Percentiles rank a stretch among this genome's conserved stretches.
Evolutionary conservation across 2,113 vertebrate species (phyloP).

Genomic region (Siphamia tubifer): DNA sequence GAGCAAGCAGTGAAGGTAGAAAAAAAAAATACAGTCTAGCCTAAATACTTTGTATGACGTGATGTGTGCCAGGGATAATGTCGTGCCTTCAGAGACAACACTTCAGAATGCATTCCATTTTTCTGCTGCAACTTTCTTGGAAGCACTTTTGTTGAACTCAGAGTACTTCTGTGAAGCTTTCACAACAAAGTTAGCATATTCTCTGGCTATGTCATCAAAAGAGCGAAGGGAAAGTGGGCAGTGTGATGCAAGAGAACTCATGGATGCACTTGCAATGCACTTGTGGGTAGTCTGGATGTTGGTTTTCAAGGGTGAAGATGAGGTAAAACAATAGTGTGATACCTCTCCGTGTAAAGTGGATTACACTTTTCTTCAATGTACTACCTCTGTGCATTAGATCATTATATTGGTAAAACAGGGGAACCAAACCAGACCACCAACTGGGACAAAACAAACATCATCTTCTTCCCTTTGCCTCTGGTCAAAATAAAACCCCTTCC

Average conservation of each 20-base stretch:
- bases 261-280: neutral
- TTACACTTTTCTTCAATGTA: too few relatives aligned
- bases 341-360: too few relatives aligned
- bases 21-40: neutral
- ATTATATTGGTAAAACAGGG: neutral
- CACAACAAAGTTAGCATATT: constrained; percentile 28
- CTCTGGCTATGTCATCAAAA: constrained; percentile 41
- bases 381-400: neutral
- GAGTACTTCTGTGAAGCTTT: constrained; percentile 27
- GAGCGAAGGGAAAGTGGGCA: constrained; percentile 15
- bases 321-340: too few relatives aligned
- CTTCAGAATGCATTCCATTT: constrained; percentile 19
- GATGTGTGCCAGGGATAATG: constrained; percentile 26
- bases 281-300: constrained; percentile 1
- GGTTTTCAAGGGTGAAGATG: constrained; percentile 10
- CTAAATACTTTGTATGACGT: constrained; percentile 36
- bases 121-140: constrained; percentile 43
- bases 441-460: neutral
- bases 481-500: constrained; percentile 5
- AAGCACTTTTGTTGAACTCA: constrained; percentile 51
- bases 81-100: constrained; percentile 26
- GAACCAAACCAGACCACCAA: neutral
- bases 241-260: constrained; percentile 20
- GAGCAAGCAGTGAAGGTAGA: neutral
- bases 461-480: neutral